Evolutionary conservation across 2,113 vertebrate species (phyloP).

Genomic region (Macrotus californicus): DNA sequence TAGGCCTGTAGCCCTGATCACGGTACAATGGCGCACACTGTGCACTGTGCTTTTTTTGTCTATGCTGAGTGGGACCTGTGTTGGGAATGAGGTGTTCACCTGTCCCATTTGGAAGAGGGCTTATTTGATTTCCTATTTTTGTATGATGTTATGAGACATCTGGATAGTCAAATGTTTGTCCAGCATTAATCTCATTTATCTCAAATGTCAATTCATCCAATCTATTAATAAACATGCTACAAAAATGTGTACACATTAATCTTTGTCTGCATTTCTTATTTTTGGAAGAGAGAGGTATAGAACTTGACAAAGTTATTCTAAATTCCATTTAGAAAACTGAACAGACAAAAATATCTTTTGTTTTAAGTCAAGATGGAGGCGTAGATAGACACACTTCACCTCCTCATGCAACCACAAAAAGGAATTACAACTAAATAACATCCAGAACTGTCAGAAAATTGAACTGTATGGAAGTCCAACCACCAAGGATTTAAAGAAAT

Average conservation of each 20-base stretch:
- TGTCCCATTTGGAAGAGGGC: background rate
- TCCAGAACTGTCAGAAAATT: no score
- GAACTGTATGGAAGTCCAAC: no score
- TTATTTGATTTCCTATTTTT: background rate
- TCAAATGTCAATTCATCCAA: background rate
- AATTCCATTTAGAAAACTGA: conserved; percentile 9
- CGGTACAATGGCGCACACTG: background rate
- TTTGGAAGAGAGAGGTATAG: background rate
- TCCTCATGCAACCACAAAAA: no score
- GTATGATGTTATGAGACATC: background rate
- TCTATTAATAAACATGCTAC: background rate
- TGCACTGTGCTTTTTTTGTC: background rate
- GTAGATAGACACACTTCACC: no score
- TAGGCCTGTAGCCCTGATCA: background rate
- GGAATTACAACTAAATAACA: no score
- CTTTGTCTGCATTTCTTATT: conserved; percentile 13
- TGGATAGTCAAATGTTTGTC: background rate
- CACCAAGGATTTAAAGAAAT: no score
- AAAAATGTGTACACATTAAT: background rate
- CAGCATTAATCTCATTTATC: background rate
- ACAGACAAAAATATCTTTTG: background rate
- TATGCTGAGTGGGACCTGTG: background rate
- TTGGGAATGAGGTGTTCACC: background rate
- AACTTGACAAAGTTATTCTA: conserved; percentile 4
- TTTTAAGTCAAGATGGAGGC: no score